Base-by-base conservation (phyloP, 2,797 vertebrate species). In the Etheostoma perlongum region DNA sequence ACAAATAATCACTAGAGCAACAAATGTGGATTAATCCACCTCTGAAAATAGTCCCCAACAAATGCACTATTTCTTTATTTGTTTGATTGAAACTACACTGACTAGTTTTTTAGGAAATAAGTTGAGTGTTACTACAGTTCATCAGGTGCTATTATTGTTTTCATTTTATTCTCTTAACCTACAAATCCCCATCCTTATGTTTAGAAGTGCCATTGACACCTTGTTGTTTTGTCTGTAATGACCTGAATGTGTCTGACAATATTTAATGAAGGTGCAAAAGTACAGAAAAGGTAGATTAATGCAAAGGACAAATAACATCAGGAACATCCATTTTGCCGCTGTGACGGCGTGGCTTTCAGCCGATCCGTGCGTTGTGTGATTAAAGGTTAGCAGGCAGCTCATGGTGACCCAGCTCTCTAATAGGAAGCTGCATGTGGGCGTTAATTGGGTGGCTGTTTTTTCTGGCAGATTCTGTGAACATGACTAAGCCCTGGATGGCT, bases 401-500 rank as follows among this genome's bases (percentile, higher is more conserved):
- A 1, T 2, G 49, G 71, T 67, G 76, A 72, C 79, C 76, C 49
- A 1, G 47, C 73, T 54, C 44, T 67, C 76, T 30, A 8, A 63
- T 7, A 42, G 80, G 70, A 70, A 36, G 48, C 57, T 46, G 67
- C 25, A 6, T 36, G 76, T 66, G 67, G 73, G 76, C n/a, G 48
- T 49, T 70, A 54, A 67, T 51, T 72, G 74, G 71, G 21, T 5
- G 47, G 13, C 70, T 70, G 61, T 64, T 72, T 44, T 18, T 73
- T 78, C 49, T 74, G 68, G 64, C 72, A 55, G 69, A 36, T 2
- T 5, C 3, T 8, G 16, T 13, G 54, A 62, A 63, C 66, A 33
- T 68, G 83, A 70, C 51, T 46, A 48, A 68, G 25, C 73, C 71
- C 62, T 74, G 67, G 62, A 25, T n/a, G 65, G 78, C 40, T 48